These are phyloP conservation scores for Montipora capitata DNA, from an alignment of 92 coral and sea anemone genomes.

Conservation along the genomic window DNA sequence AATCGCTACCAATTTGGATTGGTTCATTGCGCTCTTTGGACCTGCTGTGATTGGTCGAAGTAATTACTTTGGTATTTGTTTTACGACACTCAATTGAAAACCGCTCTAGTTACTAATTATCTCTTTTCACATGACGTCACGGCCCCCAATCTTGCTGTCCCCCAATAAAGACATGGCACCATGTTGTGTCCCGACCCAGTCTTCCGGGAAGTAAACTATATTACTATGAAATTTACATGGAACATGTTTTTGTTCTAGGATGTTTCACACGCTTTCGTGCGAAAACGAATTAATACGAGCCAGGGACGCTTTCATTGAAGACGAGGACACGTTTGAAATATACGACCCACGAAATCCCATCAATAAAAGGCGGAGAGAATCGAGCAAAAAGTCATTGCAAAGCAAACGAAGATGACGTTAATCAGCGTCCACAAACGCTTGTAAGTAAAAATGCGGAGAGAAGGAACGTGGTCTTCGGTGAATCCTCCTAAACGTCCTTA, in stretches of 20 bases:
- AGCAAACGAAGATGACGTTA: conserved; percentile 60
- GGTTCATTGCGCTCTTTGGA: too few relatives aligned
- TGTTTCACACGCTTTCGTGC: conserved; percentile 88
- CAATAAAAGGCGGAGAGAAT: conserved; percentile 95
- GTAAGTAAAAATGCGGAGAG: conserved; percentile 8
- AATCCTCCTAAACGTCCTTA: not conserved
- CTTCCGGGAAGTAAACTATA: too few relatives aligned
- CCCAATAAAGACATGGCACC: too few relatives aligned
- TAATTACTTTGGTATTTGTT: too few relatives aligned
- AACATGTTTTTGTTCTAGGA: conserved; percentile 56
- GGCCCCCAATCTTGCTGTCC: too few relatives aligned
- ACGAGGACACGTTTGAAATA: conserved; percentile 95
- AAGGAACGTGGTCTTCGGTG: conserved; percentile 22
- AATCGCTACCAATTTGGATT: too few relatives aligned
- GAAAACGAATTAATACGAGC: conserved; percentile 75
- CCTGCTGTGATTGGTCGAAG: too few relatives aligned
- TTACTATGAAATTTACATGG: not conserved
- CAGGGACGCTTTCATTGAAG: conserved; percentile 86
- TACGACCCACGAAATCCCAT: conserved; percentile 98
- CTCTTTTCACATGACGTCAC: too few relatives aligned
- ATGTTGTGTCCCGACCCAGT: too few relatives aligned
- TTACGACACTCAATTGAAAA: too few relatives aligned
- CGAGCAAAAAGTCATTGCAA: conserved; percentile 87
- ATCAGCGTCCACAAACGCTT: not conserved
- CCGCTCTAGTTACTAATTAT: too few relatives aligned